These are phyloP conservation scores for Drymodes brunneopygia DNA, from an alignment of 2,113 vertebrate genomes.

Conservation along the genomic window DNA sequence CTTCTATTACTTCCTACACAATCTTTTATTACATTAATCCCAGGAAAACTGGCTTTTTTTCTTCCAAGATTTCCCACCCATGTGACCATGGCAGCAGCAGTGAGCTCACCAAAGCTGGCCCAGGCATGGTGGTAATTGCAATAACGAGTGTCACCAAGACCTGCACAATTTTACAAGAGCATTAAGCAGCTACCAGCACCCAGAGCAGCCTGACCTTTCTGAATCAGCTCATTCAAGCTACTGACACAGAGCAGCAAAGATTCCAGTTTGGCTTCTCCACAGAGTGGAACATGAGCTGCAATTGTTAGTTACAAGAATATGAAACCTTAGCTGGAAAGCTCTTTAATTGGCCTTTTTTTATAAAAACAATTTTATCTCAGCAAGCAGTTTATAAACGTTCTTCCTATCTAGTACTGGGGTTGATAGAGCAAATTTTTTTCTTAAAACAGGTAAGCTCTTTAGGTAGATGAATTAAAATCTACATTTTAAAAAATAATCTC, in stretches of 20 bases:
- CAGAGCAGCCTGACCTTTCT: not conserved
- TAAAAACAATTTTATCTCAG: not conserved
- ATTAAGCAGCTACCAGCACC: fast-evolving
- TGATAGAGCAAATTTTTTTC: not conserved
- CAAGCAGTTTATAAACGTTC: not conserved
- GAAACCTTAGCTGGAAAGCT: not conserved
- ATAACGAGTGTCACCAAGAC: not conserved
- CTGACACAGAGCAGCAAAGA: not conserved
- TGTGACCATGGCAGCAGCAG: not conserved
- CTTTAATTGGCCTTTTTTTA: not conserved
- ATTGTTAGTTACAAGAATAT: not conserved
- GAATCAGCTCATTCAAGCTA: not conserved
- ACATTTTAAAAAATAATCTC: not conserved
- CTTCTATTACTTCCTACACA: not conserved
- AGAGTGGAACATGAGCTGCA: not conserved
- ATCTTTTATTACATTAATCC: not conserved
- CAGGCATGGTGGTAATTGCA: not conserved
- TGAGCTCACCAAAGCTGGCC: not conserved
- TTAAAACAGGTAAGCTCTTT: not conserved
- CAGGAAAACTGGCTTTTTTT: not conserved
- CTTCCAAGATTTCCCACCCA: not conserved
- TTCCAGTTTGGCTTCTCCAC: not conserved
- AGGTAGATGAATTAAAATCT: not conserved
- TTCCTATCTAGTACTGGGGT: not conserved
- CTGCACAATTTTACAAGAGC: not conserved